A percentile compares a stretch with the other conserved stretches of the same genome.
Evolutionary conservation across 2,113 vertebrate genomes (phyloP).

Genomic region (Gymnorhina tibicen): DNA sequence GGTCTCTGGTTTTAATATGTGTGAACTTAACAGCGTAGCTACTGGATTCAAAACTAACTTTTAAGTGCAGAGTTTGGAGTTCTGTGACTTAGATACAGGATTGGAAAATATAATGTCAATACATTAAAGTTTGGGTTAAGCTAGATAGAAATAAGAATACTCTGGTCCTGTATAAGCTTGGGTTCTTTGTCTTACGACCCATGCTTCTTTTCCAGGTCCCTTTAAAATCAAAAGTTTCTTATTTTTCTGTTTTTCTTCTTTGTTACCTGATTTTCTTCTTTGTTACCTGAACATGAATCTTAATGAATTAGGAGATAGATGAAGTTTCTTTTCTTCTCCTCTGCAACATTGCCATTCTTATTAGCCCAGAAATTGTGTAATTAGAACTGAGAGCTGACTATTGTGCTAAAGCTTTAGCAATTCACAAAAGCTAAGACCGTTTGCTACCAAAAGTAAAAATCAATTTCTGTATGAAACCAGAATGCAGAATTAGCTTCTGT

Average conservation of each 20-base stretch:
- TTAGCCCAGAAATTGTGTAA: background rate
- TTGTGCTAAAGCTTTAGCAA: background rate
- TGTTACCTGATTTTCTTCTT: background rate
- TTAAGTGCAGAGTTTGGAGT: background rate
- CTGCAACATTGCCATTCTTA: background rate
- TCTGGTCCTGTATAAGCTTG: background rate
- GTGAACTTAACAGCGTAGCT: background rate
- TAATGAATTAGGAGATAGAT: background rate
- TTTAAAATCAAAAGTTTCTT: background rate
- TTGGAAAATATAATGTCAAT: background rate
- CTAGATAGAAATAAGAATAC: background rate
- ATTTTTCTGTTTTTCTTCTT: background rate
- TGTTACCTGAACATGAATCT: background rate
- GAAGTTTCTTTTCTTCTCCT: background rate
- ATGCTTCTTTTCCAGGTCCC: background rate
- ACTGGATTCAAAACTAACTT: background rate
- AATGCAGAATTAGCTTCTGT: background rate
- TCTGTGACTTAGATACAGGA: background rate
- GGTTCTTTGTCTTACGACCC: background rate
- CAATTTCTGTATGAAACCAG: background rate
- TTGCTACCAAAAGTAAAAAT: background rate
- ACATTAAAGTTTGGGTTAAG: background rate
- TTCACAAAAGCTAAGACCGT: background rate
- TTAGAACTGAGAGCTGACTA: background rate
- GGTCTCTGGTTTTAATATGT: background rate